Conservation (phyloP, 2,797 vertebrate genomes). For the Nothura maculosa region DNA sequence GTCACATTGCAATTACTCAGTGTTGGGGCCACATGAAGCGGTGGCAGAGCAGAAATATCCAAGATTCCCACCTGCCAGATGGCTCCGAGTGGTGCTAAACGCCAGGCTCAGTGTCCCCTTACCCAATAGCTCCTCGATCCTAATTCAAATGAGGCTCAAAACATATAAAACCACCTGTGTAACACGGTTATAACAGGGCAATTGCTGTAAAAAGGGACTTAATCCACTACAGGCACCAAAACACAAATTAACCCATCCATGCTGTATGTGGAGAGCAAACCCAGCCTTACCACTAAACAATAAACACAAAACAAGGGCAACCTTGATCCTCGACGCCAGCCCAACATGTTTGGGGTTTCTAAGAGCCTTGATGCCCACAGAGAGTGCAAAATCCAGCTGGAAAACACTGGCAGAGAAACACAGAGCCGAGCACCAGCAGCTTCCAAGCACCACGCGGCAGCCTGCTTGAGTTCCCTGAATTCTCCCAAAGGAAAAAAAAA, state of each 20-base stretch:
- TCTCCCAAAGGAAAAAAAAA: neutral
- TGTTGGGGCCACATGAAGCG: neutral
- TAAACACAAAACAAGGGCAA: neutral
- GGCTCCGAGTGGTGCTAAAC: neutral
- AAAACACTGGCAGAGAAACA: neutral
- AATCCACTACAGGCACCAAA: neutral
- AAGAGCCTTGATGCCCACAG: neutral
- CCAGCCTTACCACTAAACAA: neutral
- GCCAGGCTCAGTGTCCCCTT: neutral
- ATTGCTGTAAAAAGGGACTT: neutral
- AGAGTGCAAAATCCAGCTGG: accelerated
- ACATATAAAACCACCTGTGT: neutral
- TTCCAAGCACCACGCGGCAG: neutral
- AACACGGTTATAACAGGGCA: neutral
- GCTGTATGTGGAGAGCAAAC: neutral
- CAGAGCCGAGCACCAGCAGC: neutral
- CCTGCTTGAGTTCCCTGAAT: accelerated
- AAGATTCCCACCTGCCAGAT: neutral
- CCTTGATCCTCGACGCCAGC: neutral
- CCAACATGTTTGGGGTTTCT: neutral
- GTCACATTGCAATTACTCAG: neutral
- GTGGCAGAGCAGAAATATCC: neutral
- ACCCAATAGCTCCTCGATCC: neutral
- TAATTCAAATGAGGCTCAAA: neutral
- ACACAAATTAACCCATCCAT: neutral